phyloP scores from a whole-genome alignment of 2,888 invertebrate species.

The Mystacides longicornis region DNA sequence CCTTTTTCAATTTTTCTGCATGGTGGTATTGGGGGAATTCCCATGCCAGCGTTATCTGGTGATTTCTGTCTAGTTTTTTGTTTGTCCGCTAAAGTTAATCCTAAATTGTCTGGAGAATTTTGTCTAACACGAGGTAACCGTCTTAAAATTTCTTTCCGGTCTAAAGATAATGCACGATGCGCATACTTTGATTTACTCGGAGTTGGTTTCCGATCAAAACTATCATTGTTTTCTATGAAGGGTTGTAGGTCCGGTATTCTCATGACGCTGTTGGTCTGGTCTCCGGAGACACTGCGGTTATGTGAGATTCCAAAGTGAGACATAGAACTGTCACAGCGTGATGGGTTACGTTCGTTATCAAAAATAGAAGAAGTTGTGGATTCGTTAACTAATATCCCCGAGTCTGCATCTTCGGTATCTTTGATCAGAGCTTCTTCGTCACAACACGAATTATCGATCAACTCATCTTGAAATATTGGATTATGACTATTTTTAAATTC shows the following conservation, averaged over 20 bases:
- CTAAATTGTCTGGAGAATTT: constrained; percentile 41
- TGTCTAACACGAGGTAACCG: constrained; percentile 42
- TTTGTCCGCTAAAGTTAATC: constrained; percentile 44
- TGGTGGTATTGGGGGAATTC: constrained; percentile 47
- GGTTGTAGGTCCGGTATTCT: constrained; percentile 29
- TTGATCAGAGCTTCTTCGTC: constrained; percentile 50
- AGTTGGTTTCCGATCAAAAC: constrained; percentile 15
- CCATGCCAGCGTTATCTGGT: constrained; percentile 37
- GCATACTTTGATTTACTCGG: constrained; percentile 35
- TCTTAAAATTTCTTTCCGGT: constrained; percentile 48
- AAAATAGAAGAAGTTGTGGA: constrained; percentile 61
- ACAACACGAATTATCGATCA: constrained; percentile 44
- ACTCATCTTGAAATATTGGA: constrained; percentile 57
- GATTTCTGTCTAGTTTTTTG: constrained; percentile 46
- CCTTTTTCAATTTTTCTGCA: constrained; percentile 37
- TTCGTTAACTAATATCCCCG: constrained; percentile 67
- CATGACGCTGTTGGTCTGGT: constrained; percentile 40
- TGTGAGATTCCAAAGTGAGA: constrained; percentile 38
- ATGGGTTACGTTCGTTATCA: constrained; percentile 48
- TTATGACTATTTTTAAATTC: constrained; percentile 57
- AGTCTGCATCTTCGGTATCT: constrained; percentile 65
- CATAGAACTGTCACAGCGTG: constrained; percentile 48
- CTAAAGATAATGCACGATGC: constrained; percentile 49
- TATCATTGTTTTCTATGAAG: constrained; percentile 21
- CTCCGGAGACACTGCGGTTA: constrained; percentile 45